phyloP scores from a whole-genome alignment of 1,140 invertebrate species.

The Planococcus citri region DNA sequence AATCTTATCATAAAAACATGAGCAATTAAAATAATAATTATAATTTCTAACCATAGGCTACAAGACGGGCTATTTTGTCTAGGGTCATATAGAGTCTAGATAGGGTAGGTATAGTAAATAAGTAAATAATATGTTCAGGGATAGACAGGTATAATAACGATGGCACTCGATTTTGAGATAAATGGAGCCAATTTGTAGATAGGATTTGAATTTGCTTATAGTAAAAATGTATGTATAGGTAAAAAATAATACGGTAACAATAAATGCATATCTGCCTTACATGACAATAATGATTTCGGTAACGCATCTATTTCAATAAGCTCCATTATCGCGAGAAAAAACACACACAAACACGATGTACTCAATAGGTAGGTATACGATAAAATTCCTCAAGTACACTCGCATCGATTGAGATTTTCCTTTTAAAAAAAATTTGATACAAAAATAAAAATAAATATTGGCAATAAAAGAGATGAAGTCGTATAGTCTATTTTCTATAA shows the following conservation, averaged over 20 bases:
- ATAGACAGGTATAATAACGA: background rate
- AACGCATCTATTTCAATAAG: background rate
- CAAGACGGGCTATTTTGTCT: background rate
- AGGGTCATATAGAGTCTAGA: too few species aligned
- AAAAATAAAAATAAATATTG: conserved; percentile 4
- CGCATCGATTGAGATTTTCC: too few species aligned
- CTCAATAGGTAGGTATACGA: too few species aligned
- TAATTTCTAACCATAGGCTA: too few species aligned
- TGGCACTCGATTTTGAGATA: background rate
- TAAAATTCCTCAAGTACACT: too few species aligned
- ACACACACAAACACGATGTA: too few species aligned
- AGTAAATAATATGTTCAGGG: background rate
- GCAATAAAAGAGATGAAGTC: background rate
- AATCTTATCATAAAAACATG: background rate
- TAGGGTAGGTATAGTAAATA: too few species aligned
- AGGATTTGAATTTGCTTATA: background rate
- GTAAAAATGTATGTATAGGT: background rate
- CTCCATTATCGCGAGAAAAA: too few species aligned
- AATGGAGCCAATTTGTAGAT: background rate
- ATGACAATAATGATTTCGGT: background rate
- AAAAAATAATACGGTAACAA: background rate
- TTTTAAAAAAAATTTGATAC: background rate
- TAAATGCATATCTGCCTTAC: background rate
- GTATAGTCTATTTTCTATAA: background rate
- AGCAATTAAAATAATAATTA: background rate